These are phyloP conservation scores for Tapirus indicus DNA, from an alignment of 2,797 vertebrate genomes.

Conservation along the genomic window DNA sequence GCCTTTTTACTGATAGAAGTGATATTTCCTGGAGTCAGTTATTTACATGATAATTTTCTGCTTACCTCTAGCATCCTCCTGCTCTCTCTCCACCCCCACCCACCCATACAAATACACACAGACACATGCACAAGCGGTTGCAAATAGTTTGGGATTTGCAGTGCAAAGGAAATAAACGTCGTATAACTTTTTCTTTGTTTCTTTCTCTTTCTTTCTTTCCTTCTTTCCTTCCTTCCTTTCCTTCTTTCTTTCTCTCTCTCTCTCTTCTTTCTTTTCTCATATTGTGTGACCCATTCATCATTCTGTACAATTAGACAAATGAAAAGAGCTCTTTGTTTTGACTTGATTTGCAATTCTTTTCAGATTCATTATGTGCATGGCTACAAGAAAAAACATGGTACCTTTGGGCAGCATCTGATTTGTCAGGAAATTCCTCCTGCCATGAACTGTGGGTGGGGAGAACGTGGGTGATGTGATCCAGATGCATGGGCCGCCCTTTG, in stretches of 20 bases:
- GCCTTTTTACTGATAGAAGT: background rate
- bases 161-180: background rate
- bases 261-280: background rate
- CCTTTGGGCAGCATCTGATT: constrained; percentile 86
- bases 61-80: background rate
- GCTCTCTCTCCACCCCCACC: background rate
- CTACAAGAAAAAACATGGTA: constrained; percentile 84
- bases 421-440: constrained; percentile 87
- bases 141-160: background rate
- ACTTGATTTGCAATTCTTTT: constrained; percentile 80
- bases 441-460: constrained; percentile 84
- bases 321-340: constrained; percentile 74
- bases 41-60: background rate
- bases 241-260: background rate
- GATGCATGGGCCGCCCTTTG: constrained; percentile 80
- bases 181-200: background rate
- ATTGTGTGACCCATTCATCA: constrained; percentile 43
- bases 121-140: background rate
- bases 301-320: constrained; percentile 78
- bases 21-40: background rate
- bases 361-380: constrained; percentile 72
- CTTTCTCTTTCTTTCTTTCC: background rate
- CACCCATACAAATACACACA: background rate
- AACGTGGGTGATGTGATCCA: constrained; percentile 85
- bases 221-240: background rate